These are phyloP conservation scores for Perca flavescens DNA, from an alignment of 2,113 vertebrate genomes.

Conservation along the genomic window DNA sequence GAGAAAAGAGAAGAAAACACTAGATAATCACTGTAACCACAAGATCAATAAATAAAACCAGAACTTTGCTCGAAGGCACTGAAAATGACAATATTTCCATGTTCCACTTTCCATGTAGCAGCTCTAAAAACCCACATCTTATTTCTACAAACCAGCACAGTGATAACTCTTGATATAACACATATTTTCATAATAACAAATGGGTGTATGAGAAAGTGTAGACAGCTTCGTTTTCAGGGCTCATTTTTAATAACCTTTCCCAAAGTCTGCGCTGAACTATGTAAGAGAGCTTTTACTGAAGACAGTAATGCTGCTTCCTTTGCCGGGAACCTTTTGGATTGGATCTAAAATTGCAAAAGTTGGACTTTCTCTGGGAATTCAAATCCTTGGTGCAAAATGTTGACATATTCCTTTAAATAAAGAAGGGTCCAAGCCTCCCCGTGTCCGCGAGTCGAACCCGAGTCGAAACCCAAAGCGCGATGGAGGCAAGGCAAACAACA, in stretches of 20 bases:
- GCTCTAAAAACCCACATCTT: conserved; percentile 2
- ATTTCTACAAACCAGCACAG: background rate
- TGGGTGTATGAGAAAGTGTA: background rate
- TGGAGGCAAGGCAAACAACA: no score
- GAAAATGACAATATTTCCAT: conserved; percentile 18
- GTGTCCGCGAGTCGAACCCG: no score
- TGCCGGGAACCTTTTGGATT: conserved; percentile 13
- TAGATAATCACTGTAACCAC: conserved; percentile 10
- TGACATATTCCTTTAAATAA: background rate
- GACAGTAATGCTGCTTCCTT: conserved; percentile 3
- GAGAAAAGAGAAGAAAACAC: background rate
- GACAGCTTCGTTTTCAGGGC: background rate
- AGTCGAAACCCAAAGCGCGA: no score
- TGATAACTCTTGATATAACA: conserved; percentile 17
- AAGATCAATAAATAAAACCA: conserved; percentile 43
- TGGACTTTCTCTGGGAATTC: background rate
- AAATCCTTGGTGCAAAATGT: background rate
- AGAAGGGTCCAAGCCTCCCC: no score
- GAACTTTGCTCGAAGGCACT: background rate
- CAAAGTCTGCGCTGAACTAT: background rate
- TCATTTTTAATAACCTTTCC: background rate
- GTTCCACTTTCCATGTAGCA: conserved; percentile 8
- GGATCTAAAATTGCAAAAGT: background rate
- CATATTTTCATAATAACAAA: conserved; percentile 21
- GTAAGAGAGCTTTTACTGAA: background rate